A percentile compares a stretch with the other conserved stretches of the same genome.
Conservation (phyloP, 2,113 vertebrate genomes). For the cattle (Bos taurus) region ARS-UCD2.0 NC_037336.1:44865501-44866000, state of each 20-base stretch:
- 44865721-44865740: not conserved
- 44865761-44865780: not conserved
- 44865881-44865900: not conserved
- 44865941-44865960: not conserved
- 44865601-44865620: not conserved
- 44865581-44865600: not conserved
- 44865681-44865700: not conserved
- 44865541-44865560: not conserved
- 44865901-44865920: not conserved
- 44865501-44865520: not conserved
- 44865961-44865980: not conserved
- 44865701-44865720: not conserved
- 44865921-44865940: not conserved
- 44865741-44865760: not conserved
- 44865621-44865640: not conserved
- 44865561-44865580: not conserved
- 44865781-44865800: not conserved
- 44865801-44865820: not conserved
- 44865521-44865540: not conserved
- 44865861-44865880: not conserved
- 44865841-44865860: not conserved
- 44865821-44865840: slow-evolving; percentile 4
- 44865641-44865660: not conserved
- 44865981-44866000: not conserved
- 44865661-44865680: not conserved